Percentiles rank a stretch among this genome's conserved stretches.
Conservation (phyloP, 2,113 vertebrate genomes). For the Columbina picui region DNA sequence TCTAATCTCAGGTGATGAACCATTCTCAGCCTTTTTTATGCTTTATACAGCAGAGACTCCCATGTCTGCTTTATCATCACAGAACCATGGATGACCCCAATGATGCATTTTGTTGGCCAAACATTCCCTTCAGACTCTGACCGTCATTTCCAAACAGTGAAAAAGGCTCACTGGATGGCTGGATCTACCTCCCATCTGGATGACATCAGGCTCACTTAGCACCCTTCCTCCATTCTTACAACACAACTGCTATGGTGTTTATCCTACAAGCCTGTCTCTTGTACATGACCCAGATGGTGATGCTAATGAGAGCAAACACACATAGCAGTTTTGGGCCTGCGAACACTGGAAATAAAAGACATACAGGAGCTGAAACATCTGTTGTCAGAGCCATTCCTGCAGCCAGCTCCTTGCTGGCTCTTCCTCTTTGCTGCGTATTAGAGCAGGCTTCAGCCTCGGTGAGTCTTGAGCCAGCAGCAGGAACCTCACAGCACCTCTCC, state of each 20-base stretch:
- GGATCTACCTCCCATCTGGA: not conserved
- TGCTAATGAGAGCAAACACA: not conserved
- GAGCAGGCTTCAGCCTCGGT: not conserved
- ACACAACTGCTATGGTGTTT: not conserved
- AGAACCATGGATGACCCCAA: rapidly evolving
- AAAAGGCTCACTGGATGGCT: not conserved
- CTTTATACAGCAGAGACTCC: not conserved
- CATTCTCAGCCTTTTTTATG: not conserved
- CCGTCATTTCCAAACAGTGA: not conserved
- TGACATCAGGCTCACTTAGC: not conserved
- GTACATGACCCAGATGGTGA: not conserved
- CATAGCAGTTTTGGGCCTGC: not conserved
- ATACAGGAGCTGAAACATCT: not conserved
- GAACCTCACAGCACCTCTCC: not conserved
- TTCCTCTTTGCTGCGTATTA: not conserved
- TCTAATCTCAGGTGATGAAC: not conserved
- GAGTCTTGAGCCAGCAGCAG: not conserved
- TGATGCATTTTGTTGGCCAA: not conserved
- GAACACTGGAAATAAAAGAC: not conserved
- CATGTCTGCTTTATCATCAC: not conserved
- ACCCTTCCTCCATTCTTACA: not conserved
- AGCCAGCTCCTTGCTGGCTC: not conserved
- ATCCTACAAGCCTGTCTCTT: not conserved
- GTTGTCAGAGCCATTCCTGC: not conserved
- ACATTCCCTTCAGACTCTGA: not conserved